Percentiles rank a stretch among this genome's conserved stretches.
These are phyloP conservation scores for Sander vitreus DNA, from an alignment of 2,113 vertebrate genomes.

Conservation along the genomic window DNA sequence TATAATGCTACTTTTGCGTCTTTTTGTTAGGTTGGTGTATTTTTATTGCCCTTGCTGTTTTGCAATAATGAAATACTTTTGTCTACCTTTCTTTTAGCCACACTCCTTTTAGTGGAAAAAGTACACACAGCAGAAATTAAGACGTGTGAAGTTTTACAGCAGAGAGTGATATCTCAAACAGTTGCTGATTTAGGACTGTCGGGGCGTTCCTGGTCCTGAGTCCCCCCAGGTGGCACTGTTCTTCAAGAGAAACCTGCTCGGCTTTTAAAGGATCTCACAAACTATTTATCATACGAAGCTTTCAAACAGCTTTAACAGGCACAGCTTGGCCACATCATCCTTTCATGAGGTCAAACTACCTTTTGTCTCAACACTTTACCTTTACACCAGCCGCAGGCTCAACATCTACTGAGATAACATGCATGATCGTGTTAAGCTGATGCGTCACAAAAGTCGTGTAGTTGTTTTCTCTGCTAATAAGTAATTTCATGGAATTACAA, in stretches of 20 bases:
- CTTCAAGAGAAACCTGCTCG: conserved; percentile 5
- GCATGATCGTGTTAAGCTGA: neutral
- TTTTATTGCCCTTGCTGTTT: conserved; percentile 41
- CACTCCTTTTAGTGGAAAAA: conserved; percentile 9
- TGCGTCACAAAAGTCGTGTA: neutral
- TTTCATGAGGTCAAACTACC: neutral
- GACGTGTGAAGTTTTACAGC: conserved; percentile 11
- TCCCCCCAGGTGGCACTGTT: conserved; percentile 45
- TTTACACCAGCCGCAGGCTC: neutral
- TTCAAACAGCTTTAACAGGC: conserved; percentile 50
- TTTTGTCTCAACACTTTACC: conserved; percentile 19
- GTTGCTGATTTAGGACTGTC: conserved; percentile 26
- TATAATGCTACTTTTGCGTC: conserved; percentile 12
- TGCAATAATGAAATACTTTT: conserved; percentile 6
- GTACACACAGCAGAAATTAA: neutral
- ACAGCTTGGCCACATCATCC: conserved; percentile 13
- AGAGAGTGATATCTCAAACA: conserved; percentile 34
- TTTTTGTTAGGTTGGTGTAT: conserved; percentile 11
- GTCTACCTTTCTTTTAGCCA: conserved; percentile 4
- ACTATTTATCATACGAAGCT: conserved; percentile 43
- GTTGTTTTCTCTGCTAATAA: neutral
- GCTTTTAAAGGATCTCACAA: conserved; percentile 28
- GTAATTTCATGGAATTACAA: neutral
- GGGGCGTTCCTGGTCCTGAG: neutral
- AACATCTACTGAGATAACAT: neutral